Evolutionary conservation across 2,888 invertebrate species (phyloP), one percentile per base, ranked within the genome.

Genomic region (Gnatocerus cornutus): DNA sequence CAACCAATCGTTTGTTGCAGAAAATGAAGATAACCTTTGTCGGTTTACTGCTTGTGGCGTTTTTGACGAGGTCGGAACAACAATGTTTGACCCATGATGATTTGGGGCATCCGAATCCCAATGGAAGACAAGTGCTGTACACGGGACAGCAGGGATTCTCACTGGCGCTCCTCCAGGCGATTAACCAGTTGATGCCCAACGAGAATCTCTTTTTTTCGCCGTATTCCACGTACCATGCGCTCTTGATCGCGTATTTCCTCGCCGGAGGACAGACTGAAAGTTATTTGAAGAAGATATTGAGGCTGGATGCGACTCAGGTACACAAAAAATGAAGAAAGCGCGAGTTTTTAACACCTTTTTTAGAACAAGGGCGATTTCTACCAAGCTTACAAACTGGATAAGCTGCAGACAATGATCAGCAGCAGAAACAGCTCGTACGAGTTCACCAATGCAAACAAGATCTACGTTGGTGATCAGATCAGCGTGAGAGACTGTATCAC

Each of bases 181-280:
- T 92, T 73, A 90, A 91, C 74, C 88, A 89, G 12, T 66, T 83
- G 16, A 89, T 90, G 73, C 89, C 91, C 0, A 86, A 89, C 43
- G 91, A 92, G 74, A 96, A 95, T 82, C 85, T 96, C 41, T 95
- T 96, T 87, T 95, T 94, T 84, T 96, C 96, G 4, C 96, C 96
- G 0, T 93, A 93, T 85, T 95, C 95, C 74, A 91, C 95, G 9
- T 93, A 94, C 80, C 92, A 95, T 76, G 91, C 95, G 0, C 81
- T 96, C 30, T 83, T 92, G 53, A 85, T 96, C 71, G 93, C 93
- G 0, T 95, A 94, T 81, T 94, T 95, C 79, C 90, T 94, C 0
- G 86, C 94, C 0, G 89, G 89, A 0, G 90, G 90, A 9, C 87
- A 89, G 56, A 95, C 95, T 0, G 94, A 95, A 81, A 79, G 82